phyloP scores from a whole-genome alignment of 1,140 invertebrate genomes.

The Leptonema lineaticorne region DNA sequence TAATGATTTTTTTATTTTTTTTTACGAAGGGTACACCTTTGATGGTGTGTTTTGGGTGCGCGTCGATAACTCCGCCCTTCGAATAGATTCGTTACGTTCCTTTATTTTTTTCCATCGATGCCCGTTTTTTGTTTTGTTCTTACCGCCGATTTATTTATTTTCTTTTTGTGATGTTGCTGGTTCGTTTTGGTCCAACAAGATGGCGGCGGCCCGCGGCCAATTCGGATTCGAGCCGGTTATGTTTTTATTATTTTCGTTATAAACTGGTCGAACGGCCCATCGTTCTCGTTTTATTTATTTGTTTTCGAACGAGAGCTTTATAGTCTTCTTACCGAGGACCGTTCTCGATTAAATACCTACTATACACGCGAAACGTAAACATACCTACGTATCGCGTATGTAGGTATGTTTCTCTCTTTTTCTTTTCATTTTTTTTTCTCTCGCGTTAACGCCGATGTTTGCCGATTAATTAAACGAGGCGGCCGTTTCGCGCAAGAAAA shows the following conservation, averaged over 20 bases:
- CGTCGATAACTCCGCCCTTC: conserved; percentile 12
- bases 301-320: not conserved
- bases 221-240: conserved; percentile 24
- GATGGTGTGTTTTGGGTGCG: not conserved
- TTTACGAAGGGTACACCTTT: not conserved
- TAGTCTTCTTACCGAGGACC: not conserved
- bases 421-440: no score
- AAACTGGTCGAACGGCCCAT: conserved; percentile 4
- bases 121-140: not conserved
- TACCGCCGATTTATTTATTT: not conserved
- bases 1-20: no score
- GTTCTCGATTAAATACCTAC: not conserved
- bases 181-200: not conserved
- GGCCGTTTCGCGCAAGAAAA: not conserved
- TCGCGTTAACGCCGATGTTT: no score
- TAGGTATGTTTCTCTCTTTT: no score
- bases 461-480: not conserved
- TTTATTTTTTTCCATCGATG: no score
- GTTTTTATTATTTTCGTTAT: conserved; percentile 9
- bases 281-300: not conserved
- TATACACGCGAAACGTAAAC: not conserved
- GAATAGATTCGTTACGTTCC: conserved; percentile 25
- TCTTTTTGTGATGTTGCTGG: no score
- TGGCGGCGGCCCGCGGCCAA: conserved; percentile 25
- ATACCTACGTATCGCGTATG: not conserved